A percentile compares a stretch with the other conserved stretches of the same genome.
Evolutionary conservation across 2,113 vertebrate genomes (phyloP).

Genomic region (Carlito syrichta): DNA sequence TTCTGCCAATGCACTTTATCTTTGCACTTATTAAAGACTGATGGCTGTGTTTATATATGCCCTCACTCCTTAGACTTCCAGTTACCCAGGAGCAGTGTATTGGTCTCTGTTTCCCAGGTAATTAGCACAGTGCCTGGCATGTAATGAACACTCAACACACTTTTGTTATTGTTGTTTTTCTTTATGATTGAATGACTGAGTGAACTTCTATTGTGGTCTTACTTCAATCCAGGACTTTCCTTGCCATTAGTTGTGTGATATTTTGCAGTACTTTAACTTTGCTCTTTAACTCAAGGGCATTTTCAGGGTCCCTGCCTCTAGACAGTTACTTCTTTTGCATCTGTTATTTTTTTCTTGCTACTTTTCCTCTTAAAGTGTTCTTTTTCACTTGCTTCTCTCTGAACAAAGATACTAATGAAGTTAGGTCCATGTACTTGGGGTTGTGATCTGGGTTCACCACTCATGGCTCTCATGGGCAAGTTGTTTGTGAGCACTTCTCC

Average conservation of each 20-base stretch:
- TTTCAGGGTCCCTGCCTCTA: background rate
- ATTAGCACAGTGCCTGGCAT: background rate
- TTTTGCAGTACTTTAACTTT: background rate
- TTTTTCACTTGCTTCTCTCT: background rate
- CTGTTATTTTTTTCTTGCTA: background rate
- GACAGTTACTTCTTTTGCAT: background rate
- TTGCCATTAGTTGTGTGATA: background rate
- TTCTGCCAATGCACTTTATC: background rate
- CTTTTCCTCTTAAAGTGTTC: background rate
- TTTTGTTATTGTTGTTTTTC: background rate
- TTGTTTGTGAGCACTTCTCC: background rate
- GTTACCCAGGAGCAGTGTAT: background rate
- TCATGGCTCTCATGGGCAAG: background rate
- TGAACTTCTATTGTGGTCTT: background rate
- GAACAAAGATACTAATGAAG: background rate
- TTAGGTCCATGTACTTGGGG: background rate
- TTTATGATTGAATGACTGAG: background rate
- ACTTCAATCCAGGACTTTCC: background rate
- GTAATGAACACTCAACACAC: background rate
- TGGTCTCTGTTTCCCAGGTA: background rate
- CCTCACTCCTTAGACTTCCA: background rate
- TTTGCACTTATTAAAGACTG: background rate
- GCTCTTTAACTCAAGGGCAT: background rate
- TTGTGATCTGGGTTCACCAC: background rate
- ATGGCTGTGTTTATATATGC: background rate